Evolutionary conservation across 1,140 invertebrate genomes (phyloP), one percentile per base, ranked within the genome.

Genomic region (Drosophila nigrodunni): DNA sequence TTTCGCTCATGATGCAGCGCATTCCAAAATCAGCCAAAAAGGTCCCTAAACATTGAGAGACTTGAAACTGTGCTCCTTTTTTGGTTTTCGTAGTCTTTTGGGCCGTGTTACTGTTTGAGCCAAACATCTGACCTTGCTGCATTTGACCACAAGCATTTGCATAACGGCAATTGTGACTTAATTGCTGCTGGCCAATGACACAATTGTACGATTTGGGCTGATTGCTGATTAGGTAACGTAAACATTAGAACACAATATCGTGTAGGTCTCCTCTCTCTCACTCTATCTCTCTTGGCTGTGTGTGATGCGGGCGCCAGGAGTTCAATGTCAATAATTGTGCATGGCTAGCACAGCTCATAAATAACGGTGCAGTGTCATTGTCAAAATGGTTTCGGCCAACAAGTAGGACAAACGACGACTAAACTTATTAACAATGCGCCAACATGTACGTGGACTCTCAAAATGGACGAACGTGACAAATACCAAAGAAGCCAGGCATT

Each of bases 391-490:
- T 58, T 54, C 58, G 62, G 44, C 46, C 61, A 68, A 83, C 82
- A 88, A 89, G 85, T 89, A 89, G 85, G 85, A 89, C 49, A 71
- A 30, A 69, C 72, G 82, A 85, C 78, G 69, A 87, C 87, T 87
- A 82, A 88, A 87, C 83, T 87, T 87, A 87, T 87, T 87, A 87
- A 87, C 82, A 87, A 87, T 87, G 82, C 82, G 79, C 47, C 82
- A 88, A 80, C 86, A 64, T 89, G 85, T 85, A 90, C 86, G 86
- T 81, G 81, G 75, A 90, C 85, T 89, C 85, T 89, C 65, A 81
- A 89, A 89, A 89, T 89, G 85, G 85, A 81, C 47, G 86, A 89
- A 89, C 85, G 85, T 89, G 85, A 89, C 85, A 89, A 89, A 89
- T 88, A 85, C 85, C 85, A 75, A 82, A 77, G 71, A 64, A 44